Conservation (phyloP, 2,113 vertebrate species). For the Prietella phreatophila region DNA sequence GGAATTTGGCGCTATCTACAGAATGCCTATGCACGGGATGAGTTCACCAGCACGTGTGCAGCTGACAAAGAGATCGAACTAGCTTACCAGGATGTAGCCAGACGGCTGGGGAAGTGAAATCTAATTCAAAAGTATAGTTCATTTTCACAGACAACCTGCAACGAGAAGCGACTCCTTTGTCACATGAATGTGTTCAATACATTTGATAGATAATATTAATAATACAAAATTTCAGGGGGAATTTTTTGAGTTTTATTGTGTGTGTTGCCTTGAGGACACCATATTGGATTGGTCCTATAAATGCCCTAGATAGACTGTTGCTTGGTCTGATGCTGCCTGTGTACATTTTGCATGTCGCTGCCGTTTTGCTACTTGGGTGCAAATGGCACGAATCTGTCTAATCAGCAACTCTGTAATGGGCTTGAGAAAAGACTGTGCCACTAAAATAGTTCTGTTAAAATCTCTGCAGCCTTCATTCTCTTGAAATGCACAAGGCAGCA, state of each 20-base stretch:
- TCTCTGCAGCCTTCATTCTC: conserved; percentile 20
- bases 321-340: conserved; percentile 36
- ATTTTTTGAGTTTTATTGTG: neutral
- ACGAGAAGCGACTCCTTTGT: neutral
- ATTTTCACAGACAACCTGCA: neutral
- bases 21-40: conserved; percentile 85
- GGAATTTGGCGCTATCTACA: conserved; percentile 90
- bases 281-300: conserved; percentile 42
- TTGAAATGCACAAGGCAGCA: neutral
- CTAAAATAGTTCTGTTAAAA: conserved; percentile 9
- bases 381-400: conserved; percentile 32
- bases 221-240: neutral
- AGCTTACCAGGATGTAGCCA: conserved; percentile 90
- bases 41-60: conserved; percentile 93
- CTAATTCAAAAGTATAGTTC: neutral
- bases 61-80: conserved; percentile 88
- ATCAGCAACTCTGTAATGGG: conserved; percentile 46
- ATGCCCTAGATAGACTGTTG: conserved; percentile 40
- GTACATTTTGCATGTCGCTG: conserved; percentile 45
- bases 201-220: too few relatives aligned
- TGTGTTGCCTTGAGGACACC: conserved; percentile 44
- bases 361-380: conserved; percentile 31
- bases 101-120: conserved; percentile 79
- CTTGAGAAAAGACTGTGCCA: conserved; percentile 51
- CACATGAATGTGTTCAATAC: neutral